These are phyloP conservation scores for Anomalospiza imberbis DNA, from an alignment of 2,797 vertebrate genomes.

Conservation along the genomic window DNA sequence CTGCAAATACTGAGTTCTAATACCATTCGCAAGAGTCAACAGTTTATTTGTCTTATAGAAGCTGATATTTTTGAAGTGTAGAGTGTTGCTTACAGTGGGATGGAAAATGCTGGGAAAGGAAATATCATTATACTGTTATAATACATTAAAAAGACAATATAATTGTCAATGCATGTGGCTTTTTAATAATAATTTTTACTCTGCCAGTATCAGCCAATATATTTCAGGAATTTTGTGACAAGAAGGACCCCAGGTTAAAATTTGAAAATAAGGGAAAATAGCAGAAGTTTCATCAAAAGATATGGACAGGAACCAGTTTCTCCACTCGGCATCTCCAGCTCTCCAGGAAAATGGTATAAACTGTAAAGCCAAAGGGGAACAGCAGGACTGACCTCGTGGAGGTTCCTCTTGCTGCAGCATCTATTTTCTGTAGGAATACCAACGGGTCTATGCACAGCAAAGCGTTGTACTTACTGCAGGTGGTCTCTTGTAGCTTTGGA, in stretches of 20 bases:
- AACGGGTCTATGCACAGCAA: fast-evolving
- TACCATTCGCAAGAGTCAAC: not conserved
- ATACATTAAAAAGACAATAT: not conserved
- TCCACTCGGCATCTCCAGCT: not conserved
- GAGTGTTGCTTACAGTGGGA: not conserved
- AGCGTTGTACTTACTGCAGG: not conserved
- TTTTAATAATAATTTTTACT: not conserved
- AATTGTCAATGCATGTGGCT: not conserved
- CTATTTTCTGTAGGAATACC: not conserved
- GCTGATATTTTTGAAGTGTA: not conserved
- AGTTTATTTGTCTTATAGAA: not conserved
- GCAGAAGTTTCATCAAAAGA: not conserved
- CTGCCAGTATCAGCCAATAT: not conserved
- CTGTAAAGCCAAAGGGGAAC: not conserved
- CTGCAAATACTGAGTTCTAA: not conserved
- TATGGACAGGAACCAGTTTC: not conserved
- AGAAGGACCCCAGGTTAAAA: not conserved
- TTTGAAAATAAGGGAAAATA: not conserved
- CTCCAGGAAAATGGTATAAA: not conserved
- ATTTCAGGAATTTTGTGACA: not conserved
- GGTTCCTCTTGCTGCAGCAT: fast-evolving
- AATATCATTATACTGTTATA: not conserved
- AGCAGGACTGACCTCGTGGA: fast-evolving
- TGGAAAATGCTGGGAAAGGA: not conserved
- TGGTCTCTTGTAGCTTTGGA: not conserved